Evolutionary conservation across 2,113 vertebrate species (phyloP), one percentile per base, ranked within the genome.

Genomic region (Sander vitreus): DNA sequence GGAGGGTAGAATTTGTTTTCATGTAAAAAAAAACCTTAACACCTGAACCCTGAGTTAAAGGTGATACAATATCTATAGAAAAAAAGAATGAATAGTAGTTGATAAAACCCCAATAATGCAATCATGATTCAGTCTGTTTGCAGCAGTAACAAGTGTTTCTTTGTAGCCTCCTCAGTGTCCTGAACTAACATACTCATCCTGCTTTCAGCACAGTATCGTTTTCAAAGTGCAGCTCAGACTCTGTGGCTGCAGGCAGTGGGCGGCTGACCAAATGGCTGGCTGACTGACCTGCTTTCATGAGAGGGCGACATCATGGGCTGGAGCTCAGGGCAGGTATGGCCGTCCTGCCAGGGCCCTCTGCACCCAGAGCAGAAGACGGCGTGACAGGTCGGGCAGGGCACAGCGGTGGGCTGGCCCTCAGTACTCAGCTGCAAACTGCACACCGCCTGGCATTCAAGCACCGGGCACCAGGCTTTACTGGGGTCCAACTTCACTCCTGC

Each of bases 401-500:
- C 96, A 0, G 90, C 90, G n/a, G 91, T 86, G 0, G 94, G 96
- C 2, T 72, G 90, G 77, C 95, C 96, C 0, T 96, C 93, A 0
- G 95, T 85, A 0, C 92, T 88, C 0, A 43, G 80, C 8, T 88
- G 36, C 1, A 99, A 9, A 0, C 57, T 91, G 94, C 98, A 99
- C 80, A 97, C 96, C 0, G 96, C 97, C 85, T 99, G 97, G 81
- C 98, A 99, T 76, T 97, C 94, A 0, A 96, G 88, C 6, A 96
- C 91, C 1, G 98, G 98, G 73, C 97, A 99, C 97, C 98, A 99
- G 0, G 95, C 95, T 76, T 96, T 96, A 85, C 88, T 93, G 25
- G 98, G 97, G 82, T 99, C 97, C 95, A 99, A 63, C 85, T 97
- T 96, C 78, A 99, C 97, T 90, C 96, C 98, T 99, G 94, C 3